These are phyloP conservation scores for Characodon lateralis DNA, from an alignment of 2,797 vertebrate species.

Conservation along the genomic window DNA sequence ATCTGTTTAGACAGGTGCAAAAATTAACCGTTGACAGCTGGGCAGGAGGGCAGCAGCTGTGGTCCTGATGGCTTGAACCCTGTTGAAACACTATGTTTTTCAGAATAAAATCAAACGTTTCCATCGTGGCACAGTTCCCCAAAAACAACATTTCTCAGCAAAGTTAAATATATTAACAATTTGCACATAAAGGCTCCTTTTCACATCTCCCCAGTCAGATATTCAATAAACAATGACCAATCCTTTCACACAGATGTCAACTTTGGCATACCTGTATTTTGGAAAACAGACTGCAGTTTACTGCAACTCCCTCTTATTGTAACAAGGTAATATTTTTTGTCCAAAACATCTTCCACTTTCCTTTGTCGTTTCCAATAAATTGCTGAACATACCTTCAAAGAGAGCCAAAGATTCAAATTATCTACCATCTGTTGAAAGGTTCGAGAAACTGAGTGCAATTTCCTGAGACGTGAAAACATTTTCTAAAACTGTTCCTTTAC, in stretches of 20 bases:
- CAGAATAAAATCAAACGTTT: conserved; percentile 4
- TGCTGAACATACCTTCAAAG: conserved; percentile 1
- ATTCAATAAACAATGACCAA: conserved; percentile 5
- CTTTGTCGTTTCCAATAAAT: neutral
- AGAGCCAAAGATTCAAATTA: conserved; percentile 16
- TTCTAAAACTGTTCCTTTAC: neutral
- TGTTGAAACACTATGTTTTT: conserved; percentile 4
- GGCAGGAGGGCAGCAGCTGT: neutral
- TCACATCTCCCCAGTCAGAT: conserved; percentile 10
- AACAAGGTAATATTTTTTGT: neutral
- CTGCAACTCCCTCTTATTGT: neutral
- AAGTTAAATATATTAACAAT: conserved; percentile 46
- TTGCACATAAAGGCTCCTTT: conserved; percentile 14
- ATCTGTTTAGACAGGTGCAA: conserved; percentile 15
- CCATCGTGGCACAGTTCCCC: neutral
- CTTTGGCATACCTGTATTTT: neutral
- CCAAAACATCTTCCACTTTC: conserved; percentile 1
- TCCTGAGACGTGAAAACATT: conserved; percentile 4
- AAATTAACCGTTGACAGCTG: neutral
- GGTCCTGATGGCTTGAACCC: neutral
- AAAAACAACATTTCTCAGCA: conserved; percentile 6
- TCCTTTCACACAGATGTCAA: conserved; percentile 8
- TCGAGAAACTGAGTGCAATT: conserved; percentile 15
- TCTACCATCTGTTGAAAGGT: conserved; percentile 8
- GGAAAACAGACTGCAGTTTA: conserved; percentile 3